Evolutionary conservation across 2,113 vertebrate species (phyloP).

Genomic region (Limnothrissa miodon): DNA sequence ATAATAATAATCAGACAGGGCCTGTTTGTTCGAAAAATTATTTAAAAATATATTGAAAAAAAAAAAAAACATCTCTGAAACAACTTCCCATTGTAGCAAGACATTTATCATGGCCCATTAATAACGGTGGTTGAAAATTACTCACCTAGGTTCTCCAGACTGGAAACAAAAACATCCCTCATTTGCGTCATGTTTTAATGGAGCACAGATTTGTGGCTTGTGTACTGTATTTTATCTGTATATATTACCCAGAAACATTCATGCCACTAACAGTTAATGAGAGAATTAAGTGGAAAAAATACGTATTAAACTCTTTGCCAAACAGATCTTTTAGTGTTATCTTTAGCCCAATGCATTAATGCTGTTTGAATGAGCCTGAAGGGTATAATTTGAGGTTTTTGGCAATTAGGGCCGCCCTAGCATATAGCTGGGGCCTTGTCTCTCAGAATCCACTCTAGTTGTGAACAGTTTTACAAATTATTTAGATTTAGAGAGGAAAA

Average conservation of each 20-base stretch:
- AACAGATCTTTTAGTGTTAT: conserved; percentile 34
- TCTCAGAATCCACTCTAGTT: neutral
- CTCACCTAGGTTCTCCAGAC: conserved; percentile 45
- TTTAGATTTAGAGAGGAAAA: neutral
- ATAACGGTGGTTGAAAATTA: conserved; percentile 51
- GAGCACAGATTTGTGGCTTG: conserved; percentile 41
- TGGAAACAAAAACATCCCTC: conserved; percentile 38
- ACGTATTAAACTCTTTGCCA: neutral
- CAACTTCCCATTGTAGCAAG: neutral
- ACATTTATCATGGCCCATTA: conserved; percentile 57
- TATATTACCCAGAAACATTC: conserved; percentile 31
- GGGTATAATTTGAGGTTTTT: conserved; percentile 42
- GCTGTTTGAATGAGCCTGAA: conserved; percentile 33
- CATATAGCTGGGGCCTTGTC: neutral
- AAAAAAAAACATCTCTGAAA: neutral
- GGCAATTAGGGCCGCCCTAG: conserved; percentile 8
- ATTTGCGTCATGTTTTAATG: conserved; percentile 48
- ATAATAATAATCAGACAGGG: neutral
- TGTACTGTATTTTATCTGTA: conserved; percentile 52
- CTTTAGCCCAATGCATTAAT: conserved; percentile 37
- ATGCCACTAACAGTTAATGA: conserved; percentile 45
- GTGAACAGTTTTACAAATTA: neutral
- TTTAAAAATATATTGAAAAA: neutral
- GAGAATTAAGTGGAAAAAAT: conserved; percentile 32
- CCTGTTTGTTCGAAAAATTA: neutral